Base-by-base conservation (phyloP, 2,113 vertebrate species). In the Galeopterus variegatus region DNA sequence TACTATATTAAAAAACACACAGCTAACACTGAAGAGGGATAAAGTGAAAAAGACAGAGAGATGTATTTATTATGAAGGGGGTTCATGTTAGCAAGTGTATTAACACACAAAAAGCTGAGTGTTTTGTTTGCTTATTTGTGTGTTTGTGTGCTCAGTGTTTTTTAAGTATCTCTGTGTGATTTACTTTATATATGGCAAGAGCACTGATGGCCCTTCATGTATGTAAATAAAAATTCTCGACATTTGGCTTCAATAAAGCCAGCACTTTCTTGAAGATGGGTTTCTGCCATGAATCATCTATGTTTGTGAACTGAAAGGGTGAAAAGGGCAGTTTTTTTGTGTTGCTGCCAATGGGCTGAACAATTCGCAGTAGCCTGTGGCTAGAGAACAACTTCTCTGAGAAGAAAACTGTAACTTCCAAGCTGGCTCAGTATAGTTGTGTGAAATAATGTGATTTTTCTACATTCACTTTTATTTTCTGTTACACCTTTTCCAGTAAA, bases 301-400 rank as follows among this genome's bases (percentile, higher is more conserved):
- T 11, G 36, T 76, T 65, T 95, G 24, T 92, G 92, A 65, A 24
- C 92, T 69, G 58, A 88, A 89, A 96, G 87, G 86, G 91, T 76
- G 73, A 90, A 93, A 93, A 95, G 97, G 86, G 84, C 92, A 93
- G 67, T 93, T 72, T 90, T 90, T 92, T 79, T 79, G 77, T 72
- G 86, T 28, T 58, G 67, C 93, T 95, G 95, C 94, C 93, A 97
- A 88, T 6, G 26, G 54, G 77, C 52, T 84, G 69, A 90, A 94
- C 75, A 81, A 97, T 94, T 76, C 4, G 0, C 81, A 93, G 90
- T 69, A 84, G 73, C 80, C 7, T 84, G 67, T 81, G 65, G 81
- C 62, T 88, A 50, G 5, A 94, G 75, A 96, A 76, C 60, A 95
- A 83, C 31, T 72, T 73, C 60, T 67, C 60, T 85, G 75, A 65